Percentiles rank a stretch among this genome's conserved stretches.
phyloP scores from a whole-genome alignment of 2,113 vertebrate genomes.

The Polyodon spathula region DNA sequence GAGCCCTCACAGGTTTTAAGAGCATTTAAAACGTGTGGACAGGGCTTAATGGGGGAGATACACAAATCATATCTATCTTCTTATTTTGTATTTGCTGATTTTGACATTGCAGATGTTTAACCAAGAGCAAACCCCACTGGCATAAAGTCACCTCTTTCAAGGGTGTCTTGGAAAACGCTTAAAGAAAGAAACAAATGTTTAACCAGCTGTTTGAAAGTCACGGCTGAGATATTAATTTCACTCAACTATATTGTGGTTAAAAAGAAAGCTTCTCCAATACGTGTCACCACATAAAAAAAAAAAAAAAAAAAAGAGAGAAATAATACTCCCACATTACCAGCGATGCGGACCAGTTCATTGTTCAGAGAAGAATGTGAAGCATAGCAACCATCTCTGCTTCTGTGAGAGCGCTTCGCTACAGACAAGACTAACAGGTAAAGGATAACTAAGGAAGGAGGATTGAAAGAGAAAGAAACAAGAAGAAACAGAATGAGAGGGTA shows the following conservation, averaged over 20 bases:
- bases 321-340: constrained; percentile 66
- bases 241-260: not conserved
- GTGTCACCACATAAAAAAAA: constrained; percentile 2
- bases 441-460: constrained; percentile 35
- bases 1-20: no score
- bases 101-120: no score
- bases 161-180: no score
- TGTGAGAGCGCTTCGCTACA: constrained; percentile 63
- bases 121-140: no score
- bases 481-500: constrained; percentile 30
- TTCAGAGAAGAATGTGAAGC: constrained; percentile 41
- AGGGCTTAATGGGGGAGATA: no score
- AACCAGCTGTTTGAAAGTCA: no score
- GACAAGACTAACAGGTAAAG: constrained; percentile 75
- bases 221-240: not conserved
- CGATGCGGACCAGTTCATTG: constrained; percentile 46
- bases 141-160: no score
- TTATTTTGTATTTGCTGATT: no score
- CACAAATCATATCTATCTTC: no score
- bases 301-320: constrained; percentile 18
- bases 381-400: constrained; percentile 57
- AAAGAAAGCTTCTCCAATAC: not conserved
- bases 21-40: no score
- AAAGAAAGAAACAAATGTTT: no score
- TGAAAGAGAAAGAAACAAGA: constrained; percentile 33